These are phyloP conservation scores for Neelides sp. DNA, from an alignment of 1,140 invertebrate genomes.

Conservation along the genomic window DNA sequence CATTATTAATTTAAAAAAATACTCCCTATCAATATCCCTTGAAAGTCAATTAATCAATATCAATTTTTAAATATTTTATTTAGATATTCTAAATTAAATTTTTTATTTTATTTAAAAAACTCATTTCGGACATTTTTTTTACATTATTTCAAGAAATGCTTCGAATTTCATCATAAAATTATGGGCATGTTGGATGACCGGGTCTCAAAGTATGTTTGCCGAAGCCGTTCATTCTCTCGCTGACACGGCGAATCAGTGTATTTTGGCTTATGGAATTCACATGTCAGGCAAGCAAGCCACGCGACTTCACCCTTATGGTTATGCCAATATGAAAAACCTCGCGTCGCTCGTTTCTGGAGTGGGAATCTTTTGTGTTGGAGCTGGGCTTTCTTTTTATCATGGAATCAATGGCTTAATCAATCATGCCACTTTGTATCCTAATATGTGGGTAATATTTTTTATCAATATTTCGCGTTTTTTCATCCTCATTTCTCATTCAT, in stretches of 20 bases:
- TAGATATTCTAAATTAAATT: no score
- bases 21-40: no score
- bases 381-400: conserved; percentile 89
- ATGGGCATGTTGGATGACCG: conserved; percentile 81
- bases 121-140: conserved; percentile 1
- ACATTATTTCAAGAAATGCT: conserved; percentile 59
- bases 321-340: conserved; percentile 92
- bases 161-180: conserved; percentile 82
- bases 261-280: conserved; percentile 85
- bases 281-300: conserved; percentile 71
- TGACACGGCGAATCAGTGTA: conserved; percentile 91
- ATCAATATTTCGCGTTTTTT: no score
- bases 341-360: conserved; percentile 94
- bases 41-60: conserved; percentile 4
- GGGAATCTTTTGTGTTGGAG: conserved; percentile 93
- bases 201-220: conserved; percentile 93
- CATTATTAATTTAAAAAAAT: neutral
- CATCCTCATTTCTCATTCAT: neutral
- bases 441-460: conserved; percentile 58
- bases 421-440: conserved; percentile 65
- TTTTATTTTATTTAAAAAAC: conserved; percentile 1
- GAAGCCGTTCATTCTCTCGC: conserved; percentile 93
- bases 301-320: conserved; percentile 84
- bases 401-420: conserved; percentile 74
- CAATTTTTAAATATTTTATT: no score